These are phyloP conservation scores for Ranitomeya imitator DNA, from an alignment of 2,113 vertebrate species.

Conservation along the genomic window DNA sequence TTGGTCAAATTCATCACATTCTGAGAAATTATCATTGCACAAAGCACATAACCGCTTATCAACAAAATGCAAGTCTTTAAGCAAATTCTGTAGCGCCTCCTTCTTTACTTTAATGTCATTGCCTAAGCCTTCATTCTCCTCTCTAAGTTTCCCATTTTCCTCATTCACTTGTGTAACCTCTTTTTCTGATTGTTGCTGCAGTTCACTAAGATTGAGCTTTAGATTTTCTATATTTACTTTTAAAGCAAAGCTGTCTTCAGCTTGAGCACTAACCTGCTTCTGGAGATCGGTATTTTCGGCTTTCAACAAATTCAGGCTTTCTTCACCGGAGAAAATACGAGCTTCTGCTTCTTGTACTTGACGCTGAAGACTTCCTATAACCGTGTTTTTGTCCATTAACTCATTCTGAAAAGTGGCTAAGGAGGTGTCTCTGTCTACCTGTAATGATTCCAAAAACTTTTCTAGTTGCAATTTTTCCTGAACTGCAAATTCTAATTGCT, in stretches of 20 bases:
- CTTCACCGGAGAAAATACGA: conserved; percentile 64
- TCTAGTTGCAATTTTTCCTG: conserved; percentile 71
- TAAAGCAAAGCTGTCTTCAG: conserved; percentile 74
- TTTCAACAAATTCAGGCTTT: conserved; percentile 63
- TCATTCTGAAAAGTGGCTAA: conserved; percentile 58
- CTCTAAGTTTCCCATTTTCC: conserved; percentile 72
- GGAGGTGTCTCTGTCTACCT: conserved; percentile 74
- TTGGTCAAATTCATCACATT: conserved; percentile 60
- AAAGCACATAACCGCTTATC: conserved; percentile 74
- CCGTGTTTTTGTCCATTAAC: conserved; percentile 66
- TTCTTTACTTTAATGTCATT: conserved; percentile 77
- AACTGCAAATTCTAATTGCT: conserved; percentile 63
- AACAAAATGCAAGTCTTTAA: conserved; percentile 76
- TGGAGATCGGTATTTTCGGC: conserved; percentile 78
- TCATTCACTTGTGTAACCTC: conserved; percentile 76
- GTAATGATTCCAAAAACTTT: conserved; percentile 66
- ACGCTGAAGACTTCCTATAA: conserved; percentile 72
- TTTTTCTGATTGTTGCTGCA: conserved; percentile 79
- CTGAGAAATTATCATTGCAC: conserved; percentile 66
- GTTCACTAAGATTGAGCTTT: conserved; percentile 77
- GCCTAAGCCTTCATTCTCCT: conserved; percentile 72
- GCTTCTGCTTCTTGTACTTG: conserved; percentile 69
- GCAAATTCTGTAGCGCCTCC: conserved; percentile 75
- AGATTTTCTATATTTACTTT: conserved; percentile 72
- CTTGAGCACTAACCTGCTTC: conserved; percentile 85